These are phyloP conservation scores for Pituophis catenifer DNA, from an alignment of 2,113 vertebrate species.

Conservation along the genomic window DNA sequence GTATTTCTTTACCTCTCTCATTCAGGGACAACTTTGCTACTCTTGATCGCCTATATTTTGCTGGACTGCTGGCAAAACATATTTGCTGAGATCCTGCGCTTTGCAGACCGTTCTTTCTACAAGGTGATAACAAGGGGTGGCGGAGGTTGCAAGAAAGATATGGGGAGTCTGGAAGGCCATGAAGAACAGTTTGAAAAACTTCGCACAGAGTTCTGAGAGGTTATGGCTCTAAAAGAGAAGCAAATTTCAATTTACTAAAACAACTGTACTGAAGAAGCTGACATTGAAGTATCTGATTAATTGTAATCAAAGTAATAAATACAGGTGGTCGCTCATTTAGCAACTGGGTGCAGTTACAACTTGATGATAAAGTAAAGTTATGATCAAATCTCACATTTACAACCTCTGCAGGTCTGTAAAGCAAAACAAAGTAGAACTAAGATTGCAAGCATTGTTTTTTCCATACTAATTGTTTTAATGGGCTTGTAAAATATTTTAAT, in stretches of 20 bases:
- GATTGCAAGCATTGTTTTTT: neutral
- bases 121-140: constrained; percentile 64
- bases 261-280: neutral
- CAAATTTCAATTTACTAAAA: neutral
- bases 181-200: neutral
- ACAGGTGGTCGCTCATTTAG: neutral
- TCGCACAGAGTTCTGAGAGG: neutral
- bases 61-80: constrained; percentile 78
- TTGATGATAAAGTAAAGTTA: neutral
- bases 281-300: neutral
- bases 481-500: neutral
- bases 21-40: constrained; percentile 71
- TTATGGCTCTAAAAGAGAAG: neutral
- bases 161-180: no score
- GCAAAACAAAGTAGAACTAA: neutral
- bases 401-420: neutral
- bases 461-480: neutral
- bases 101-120: constrained; percentile 83
- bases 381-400: neutral
- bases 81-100: constrained; percentile 82
- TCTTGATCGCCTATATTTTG: constrained; percentile 74
- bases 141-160: neutral
- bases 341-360: neutral
- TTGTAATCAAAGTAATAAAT: neutral
- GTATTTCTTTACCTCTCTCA: neutral